Evolutionary conservation across 2,797 vertebrate genomes (phyloP), one percentile per base, ranked within the genome.

Genomic region (Neosilurus mollespiculum): DNA sequence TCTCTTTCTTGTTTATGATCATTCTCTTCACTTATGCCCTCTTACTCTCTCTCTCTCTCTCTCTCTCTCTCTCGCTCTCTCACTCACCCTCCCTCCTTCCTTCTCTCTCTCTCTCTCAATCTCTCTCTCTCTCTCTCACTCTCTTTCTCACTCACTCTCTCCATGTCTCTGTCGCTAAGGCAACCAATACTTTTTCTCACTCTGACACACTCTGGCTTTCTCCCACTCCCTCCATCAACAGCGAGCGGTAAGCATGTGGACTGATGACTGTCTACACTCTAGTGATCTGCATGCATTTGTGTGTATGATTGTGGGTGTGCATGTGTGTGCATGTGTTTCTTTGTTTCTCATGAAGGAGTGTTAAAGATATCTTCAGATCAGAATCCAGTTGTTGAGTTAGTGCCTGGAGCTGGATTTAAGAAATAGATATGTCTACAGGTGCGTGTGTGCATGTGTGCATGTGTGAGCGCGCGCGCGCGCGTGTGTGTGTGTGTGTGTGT

Each of bases 151-250:
- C 87, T 83, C 87, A 43, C 83, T 91, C 91, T 92, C 92, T 92
- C 90, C 92, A 93, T 93, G 92, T 93, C 93, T 95, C 94, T 92
- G 94, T 95, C 94, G 92, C 95, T 94, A 95, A 88, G 94, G 94
- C 94, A 95, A 95, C 95, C 93, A 87, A 95, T 93, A 94, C 93
- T 92, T 94, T 93, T 93, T 92, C 90, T 91, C 89, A 86, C 91
- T 93, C 90, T 90, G 90, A 90, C 90, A 86, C 89, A 84, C 91
- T 94, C 91, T 86, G 89, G 90, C 92, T 94, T 92, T 92, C 92
- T 95, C 93, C 91, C 92, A 93, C 93, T 94, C 91, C 82, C 86
- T 88, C 84, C 85, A 87, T 93, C 90, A 92, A 89, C 91, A 91
- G 92, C 91, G 92, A 93, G 93, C 94, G 95, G 95, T 95, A 94